These are phyloP conservation scores for Heliconius charithonia DNA, from an alignment of 2,888 invertebrate genomes.

Conservation along the genomic window DNA sequence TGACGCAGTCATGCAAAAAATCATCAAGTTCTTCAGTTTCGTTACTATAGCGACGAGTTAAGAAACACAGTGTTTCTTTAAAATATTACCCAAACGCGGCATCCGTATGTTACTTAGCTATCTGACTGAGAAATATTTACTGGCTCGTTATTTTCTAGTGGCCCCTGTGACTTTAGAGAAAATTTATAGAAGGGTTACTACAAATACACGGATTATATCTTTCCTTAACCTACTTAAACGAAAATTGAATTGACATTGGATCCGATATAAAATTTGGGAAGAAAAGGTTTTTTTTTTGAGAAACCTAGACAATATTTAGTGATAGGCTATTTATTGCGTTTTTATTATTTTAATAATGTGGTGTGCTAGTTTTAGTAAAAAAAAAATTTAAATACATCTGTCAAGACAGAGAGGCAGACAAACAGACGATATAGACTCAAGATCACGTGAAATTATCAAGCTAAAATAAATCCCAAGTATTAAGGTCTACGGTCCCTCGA, in stretches of 20 bases:
- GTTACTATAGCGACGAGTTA: not conserved
- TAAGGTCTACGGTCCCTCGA: no score
- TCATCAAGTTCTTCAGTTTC: not conserved
- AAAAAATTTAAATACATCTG: no score
- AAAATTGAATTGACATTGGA: not conserved
- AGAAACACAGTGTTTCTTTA: not conserved
- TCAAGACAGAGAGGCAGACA: no score
- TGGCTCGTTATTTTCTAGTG: conserved; percentile 56
- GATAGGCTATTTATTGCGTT: no score
- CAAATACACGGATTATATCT: conserved; percentile 8
- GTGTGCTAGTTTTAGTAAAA: no score
- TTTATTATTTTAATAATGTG: no score
- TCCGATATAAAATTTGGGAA: no score
- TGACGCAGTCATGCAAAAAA: not conserved
- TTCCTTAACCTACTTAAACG: conserved; percentile 11
- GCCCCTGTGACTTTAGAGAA: conserved; percentile 53
- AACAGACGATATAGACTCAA: no score
- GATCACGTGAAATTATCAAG: no score
- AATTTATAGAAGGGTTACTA: conserved; percentile 52
- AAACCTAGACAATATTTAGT: no score
- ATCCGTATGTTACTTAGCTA: conserved; percentile 46
- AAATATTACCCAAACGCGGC: conserved; percentile 15
- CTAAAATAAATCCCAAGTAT: no score
- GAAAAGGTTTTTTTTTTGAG: no score
- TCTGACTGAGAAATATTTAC: conserved; percentile 54